Base-by-base conservation (phyloP, 1,140 invertebrate genomes). In the Popillia japonica region DNA sequence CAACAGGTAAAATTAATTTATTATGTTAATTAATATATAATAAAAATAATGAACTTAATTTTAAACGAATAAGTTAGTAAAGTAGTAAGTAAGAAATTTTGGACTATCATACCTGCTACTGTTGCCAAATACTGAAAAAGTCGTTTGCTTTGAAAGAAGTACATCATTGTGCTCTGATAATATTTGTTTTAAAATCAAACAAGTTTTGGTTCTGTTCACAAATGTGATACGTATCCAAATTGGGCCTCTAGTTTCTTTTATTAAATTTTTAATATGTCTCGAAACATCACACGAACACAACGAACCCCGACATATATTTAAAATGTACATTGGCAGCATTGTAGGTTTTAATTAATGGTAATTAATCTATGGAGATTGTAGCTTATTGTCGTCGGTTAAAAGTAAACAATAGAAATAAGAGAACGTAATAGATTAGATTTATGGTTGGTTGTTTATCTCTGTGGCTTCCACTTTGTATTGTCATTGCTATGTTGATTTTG, bases 361-460 rank as follows among this genome's bases (percentile, higher is more conserved):
- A n/a, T 14, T 55, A 55, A 55, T 55, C 48, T 55, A 55, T 55
- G 48, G 48, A 55, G 48, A 55, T 55, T 55, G 14, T 17, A 55
- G 48, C 48, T 55, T 55, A 55, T 55, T 17, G 48, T 55, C 48
- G 48, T 55, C 17, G 48, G n/a, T 55, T 55, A 55, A 17, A 55
- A 55, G 48, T 55, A n/a, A 55, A 55, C 48, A 55, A 55, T 55
- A 55, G 14, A 55, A 55, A 55, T 17, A 55, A 55, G 48, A 55
- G 48, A 55, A 4, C 27, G 27, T 17, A 17, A 55, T 17, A 55
- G 48, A 6, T n/a, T 17, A 55, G 48, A 55, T 55, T 55, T 55
- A 55, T 55, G 14, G 11, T 14, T n/a, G n/a, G 48, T 17, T n/a
- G 6, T 55, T 55, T 17, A 6, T 7, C 48, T 6, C 14, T 17